Evolutionary conservation across 2,888 invertebrate species (phyloP), one percentile per base, ranked within the genome.

Genomic region (Drosophila nr. fundita): DNA sequence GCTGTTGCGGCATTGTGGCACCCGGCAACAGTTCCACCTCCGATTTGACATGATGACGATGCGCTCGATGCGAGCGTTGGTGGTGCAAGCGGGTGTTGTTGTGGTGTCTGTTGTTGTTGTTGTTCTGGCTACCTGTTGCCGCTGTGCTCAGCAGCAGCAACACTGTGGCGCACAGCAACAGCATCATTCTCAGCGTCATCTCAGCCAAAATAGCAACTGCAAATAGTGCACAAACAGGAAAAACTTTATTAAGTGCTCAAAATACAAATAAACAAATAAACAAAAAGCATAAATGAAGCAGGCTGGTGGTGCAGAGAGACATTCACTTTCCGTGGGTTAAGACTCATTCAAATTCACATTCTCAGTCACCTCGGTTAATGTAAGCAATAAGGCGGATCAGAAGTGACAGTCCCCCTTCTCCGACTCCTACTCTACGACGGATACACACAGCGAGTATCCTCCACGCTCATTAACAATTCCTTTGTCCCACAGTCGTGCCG

Each of bases 371-470:
- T 73, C 70, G 58, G 62, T 78, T 60, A 89, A 89, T 87, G 73
- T 87, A 87, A 89, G 86, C 90, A 81, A 72, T 72, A 70, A 87
- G 74, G 73, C 86, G 90, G 90, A 89, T 87, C 86, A 87, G 65
- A 59, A 68, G 75, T 49, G 57, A 54, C 58, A 7, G 21, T 42
- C 45, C 21, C 21, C 15, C 42, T 27, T n/a, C 54, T n/a, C 24
- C 49, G 45, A 64, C 45, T 50, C 21, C 7, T 2, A 21, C 42
- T 42, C 13, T 15, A 45, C 21, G 11, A 11, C 32, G 0, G 5
- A 1, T 21, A 42, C 7, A 42, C 27, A 38, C 45, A 48, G 18
- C 55, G 54, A 53, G 71, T 63, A 59, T 73, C 66, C 77, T 70
- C 74, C 6, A 57, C 48, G 53, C 83, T 76, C 88, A 87, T 86